Evolutionary conservation across 2,797 vertebrate species (phyloP), one percentile per base, ranked within the genome.

Genomic region (Falco biarmicus): DNA sequence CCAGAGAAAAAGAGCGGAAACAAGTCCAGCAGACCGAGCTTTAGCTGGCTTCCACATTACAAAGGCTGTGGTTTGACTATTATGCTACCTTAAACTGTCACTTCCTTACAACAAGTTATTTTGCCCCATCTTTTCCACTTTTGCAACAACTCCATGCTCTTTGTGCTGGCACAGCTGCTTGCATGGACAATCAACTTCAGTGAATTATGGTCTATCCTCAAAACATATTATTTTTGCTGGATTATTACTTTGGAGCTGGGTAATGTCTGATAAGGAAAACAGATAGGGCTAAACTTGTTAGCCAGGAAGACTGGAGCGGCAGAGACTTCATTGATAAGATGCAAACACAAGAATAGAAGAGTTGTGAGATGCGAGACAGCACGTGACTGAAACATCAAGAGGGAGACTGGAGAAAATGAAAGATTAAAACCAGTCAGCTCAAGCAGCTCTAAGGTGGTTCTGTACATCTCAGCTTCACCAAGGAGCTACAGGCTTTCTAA

Each of bases 11-110:
- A 70, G 17, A 77, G 53, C 1, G 4, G 41, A 90, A 95, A 50
- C 24, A 76, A 95, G 43, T 9, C 17, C 43, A 56, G 54, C 66
- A 84, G 79, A 21, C 37, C 45, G 29, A 75, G 54, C 25, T 71
- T 64, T 16, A 68, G 34, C 5, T 37, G 21, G 28, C 29, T 64
- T 66, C 15, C 2, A 15, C 39, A 69, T 5, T 12, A 37, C 0
- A 2, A 43, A 75, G 16, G 39, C 5, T 73, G 70, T 32, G 25
- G 47, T 63, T 75, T 76, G 43, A 79, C 61, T 43, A 94, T 79
- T 12, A 65, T 0, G 0, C 29, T 43, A 71, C 21, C n/a, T 54
- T 47, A 21, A 73, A 16, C 24, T 7, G 9, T 59, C 37, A 48
- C 34, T 65, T 75, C 77, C 65, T 77, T 24, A 57, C 37, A 34